Percentiles rank a stretch among this genome's conserved stretches.
Evolutionary conservation across 1,140 invertebrate genomes (phyloP).

Genomic region (Odontomachus brunneus): DNA sequence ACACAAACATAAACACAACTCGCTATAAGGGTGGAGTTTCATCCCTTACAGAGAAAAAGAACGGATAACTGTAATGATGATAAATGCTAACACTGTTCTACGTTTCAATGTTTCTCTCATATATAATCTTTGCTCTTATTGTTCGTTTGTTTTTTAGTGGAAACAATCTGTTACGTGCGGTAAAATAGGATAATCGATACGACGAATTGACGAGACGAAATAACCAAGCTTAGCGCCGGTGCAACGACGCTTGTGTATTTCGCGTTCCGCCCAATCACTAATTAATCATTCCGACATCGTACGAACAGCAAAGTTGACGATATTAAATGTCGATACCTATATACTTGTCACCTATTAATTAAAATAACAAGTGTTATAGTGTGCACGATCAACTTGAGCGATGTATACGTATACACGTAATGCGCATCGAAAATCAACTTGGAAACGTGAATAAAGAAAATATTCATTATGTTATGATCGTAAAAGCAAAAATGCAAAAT

Average conservation of each 20-base stretch:
- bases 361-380: too few species aligned
- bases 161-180: conserved; percentile 30
- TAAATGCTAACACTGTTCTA: background rate
- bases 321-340: background rate
- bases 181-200: conserved; percentile 72
- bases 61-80: conserved; percentile 18
- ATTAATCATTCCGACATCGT: background rate
- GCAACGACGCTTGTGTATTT: conserved; percentile 62
- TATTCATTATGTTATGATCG: background rate
- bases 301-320: background rate
- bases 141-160: conserved; percentile 53
- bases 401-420: too few species aligned
- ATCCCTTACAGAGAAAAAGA: background rate
- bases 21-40: background rate
- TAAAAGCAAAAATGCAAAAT: background rate
- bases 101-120: conserved; percentile 14
- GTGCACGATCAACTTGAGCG: too few species aligned
- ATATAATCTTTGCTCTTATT: conserved; percentile 32
- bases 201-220: conserved; percentile 57
- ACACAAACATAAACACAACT: conserved; percentile 44
- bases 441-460: background rate
- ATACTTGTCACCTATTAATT: background rate
- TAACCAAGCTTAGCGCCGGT: conserved; percentile 71
- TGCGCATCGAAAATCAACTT: background rate
- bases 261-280: conserved; percentile 24